Evolutionary conservation across 2,113 vertebrate genomes (phyloP).

Genomic region (Chaetura pelagica): DNA sequence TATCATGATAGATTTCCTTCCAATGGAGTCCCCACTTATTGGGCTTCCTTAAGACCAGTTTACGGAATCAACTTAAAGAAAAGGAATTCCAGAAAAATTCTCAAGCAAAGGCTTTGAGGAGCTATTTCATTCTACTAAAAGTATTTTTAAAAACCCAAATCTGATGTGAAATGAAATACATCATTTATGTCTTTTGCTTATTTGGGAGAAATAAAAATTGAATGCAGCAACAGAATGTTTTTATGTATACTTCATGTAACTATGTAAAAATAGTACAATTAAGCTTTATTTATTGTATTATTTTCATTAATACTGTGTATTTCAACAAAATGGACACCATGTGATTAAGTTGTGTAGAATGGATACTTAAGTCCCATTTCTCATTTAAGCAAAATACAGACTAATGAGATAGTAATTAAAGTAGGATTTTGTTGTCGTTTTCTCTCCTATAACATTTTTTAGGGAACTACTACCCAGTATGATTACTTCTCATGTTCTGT

Average conservation of each 20-base stretch:
- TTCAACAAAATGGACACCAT: neutral
- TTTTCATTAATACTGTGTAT: neutral
- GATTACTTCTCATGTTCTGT: neutral
- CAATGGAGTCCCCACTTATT: neutral
- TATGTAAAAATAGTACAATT: neutral
- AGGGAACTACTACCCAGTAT: neutral
- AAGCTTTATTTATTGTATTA: neutral
- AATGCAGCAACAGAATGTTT: neutral
- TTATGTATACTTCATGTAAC: neutral
- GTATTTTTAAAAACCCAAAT: accelerated
- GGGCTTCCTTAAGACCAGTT: neutral
- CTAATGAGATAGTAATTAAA: neutral
- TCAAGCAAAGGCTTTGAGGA: neutral
- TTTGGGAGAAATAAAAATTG: neutral
- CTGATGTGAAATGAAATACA: neutral
- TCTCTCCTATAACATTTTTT: neutral
- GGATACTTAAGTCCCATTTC: neutral
- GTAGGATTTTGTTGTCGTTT: neutral
- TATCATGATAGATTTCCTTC: neutral
- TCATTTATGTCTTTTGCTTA: neutral
- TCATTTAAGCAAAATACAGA: neutral
- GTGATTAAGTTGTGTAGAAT: neutral
- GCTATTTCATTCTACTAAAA: neutral
- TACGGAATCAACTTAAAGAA: neutral
- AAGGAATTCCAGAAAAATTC: neutral